Evolutionary conservation across 1,140 invertebrate species (phyloP), one percentile per base, ranked within the genome.

Genomic region (Aricia agestis): DNA sequence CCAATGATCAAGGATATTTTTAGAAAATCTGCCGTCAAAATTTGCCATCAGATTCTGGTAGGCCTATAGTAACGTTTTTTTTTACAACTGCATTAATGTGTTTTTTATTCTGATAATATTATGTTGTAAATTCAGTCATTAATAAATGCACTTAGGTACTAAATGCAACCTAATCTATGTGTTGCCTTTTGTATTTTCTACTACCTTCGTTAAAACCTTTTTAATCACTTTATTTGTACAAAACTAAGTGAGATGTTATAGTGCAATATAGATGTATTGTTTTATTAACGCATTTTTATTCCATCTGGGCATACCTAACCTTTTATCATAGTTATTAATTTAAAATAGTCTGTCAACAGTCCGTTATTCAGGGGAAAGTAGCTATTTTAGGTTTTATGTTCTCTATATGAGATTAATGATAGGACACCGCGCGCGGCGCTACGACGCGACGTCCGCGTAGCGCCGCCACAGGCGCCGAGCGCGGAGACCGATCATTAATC

Each of bases 221-320:
- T 73, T 75, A 66, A 61, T 74, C 68, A 76, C 71, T 74, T 81
- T 75, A 82, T 83, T 85, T 89, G 82, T 87, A 87, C 79, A 87
- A 85, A 85, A 85, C 74, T 82, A 84, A 86, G 83, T 90, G 85
- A 89, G 83, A 90, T 89, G 87, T 89, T 89, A 90, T 87, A 90
- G 87, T 90, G 88, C 87, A 90, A 89, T 88, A 89, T 88, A 90
- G 88, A 90, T 82, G 83, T 89, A 90, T 79, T 90, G 86, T 88
- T 90, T 90, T 82, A 85, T 65, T 68, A 63, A 18, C n/a, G 4
- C 67, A 72, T 87, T 84, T 87, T 76, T 25, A 63, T 31, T 63
- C 2, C 6, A 11, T 19, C 18, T 25, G 10, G 10, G 19, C 58
- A 11, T 59, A 42, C 41, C 41, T 42, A 42, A 25, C 25, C 25